phyloP scores from a whole-genome alignment of 2,113 vertebrate genomes.

The Nothocercus julius region DNA sequence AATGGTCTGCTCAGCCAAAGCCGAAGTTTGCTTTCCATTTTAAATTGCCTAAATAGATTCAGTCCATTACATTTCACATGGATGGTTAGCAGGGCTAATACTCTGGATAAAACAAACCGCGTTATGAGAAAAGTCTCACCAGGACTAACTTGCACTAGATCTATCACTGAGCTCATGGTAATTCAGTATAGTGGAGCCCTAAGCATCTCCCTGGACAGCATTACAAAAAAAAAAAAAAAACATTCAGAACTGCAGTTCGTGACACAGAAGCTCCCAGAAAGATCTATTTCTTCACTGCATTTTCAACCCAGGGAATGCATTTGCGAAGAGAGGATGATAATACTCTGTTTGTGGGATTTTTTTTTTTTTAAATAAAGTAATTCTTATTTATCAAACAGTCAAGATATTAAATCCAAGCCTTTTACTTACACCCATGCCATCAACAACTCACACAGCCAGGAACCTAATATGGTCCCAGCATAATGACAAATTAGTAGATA shows the following conservation, averaged over 20 bases:
- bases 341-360: background rate
- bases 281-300: background rate
- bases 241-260: background rate
- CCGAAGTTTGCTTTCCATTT: background rate
- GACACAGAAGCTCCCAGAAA: conserved; percentile 31
- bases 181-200: background rate
- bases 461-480: background rate
- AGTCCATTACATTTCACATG: background rate
- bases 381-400: background rate
- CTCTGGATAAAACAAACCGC: conserved; percentile 5
- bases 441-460: background rate
- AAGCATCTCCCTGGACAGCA: conserved; percentile 4
- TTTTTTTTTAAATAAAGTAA: background rate
- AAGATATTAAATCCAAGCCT: conserved; percentile 10
- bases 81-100: conserved; percentile 50
- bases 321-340: background rate
- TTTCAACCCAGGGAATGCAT: background rate
- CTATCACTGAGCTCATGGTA: background rate
- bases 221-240: background rate
- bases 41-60: conserved; percentile 36
- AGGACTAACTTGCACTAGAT: background rate
- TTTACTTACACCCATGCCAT: background rate
- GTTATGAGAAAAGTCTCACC: conserved; percentile 2
- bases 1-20: background rate
- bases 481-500: background rate